Percentiles rank a stretch among this genome's conserved stretches.
phyloP scores from a whole-genome alignment of 2,888 invertebrate genomes.

The Drosophila ezoana region DNA sequence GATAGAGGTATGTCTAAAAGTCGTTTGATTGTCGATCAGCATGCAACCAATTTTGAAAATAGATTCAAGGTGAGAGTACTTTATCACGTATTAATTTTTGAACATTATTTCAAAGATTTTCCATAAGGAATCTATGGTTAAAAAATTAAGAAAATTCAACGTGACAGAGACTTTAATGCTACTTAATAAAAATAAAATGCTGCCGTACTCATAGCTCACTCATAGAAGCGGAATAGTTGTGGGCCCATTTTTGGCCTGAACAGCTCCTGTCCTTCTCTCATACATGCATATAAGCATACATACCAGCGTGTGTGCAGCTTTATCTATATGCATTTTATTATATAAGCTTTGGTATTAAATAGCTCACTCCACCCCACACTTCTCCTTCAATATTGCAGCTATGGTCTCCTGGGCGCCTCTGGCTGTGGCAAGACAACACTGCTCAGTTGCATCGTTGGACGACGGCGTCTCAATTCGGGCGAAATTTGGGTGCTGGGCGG shows the following conservation, averaged over 20 bases:
- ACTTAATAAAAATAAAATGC: background rate
- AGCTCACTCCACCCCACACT: conserved; percentile 5
- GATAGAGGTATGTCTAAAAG: background rate
- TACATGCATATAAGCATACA: conserved; percentile 9
- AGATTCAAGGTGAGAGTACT: too few species aligned
- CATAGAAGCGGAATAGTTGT: background rate
- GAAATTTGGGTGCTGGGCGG: conserved; percentile 94
- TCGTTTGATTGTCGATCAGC: background rate
- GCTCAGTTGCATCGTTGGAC: conserved; percentile 93
- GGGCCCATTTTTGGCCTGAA: background rate
- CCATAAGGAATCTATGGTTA: too few species aligned
- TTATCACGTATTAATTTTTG: too few species aligned
- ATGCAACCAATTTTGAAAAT: background rate
- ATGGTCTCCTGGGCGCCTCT: conserved; percentile 94
- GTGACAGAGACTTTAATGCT: too few species aligned
- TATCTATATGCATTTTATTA: conserved; percentile 58
- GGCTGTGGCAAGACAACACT: conserved; percentile 97
- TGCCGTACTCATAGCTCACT: background rate
- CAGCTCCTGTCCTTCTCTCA: conserved; percentile 27
- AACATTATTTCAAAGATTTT: too few species aligned
- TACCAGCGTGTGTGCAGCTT: conserved; percentile 15
- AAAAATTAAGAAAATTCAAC: too few species aligned
- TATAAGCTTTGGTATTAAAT: conserved; percentile 47
- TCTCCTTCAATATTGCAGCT: conserved; percentile 86
- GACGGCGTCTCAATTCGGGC: conserved; percentile 91